Evolutionary conservation across 1,140 invertebrate species (phyloP).

Genomic region (Adelges cooleyi): DNA sequence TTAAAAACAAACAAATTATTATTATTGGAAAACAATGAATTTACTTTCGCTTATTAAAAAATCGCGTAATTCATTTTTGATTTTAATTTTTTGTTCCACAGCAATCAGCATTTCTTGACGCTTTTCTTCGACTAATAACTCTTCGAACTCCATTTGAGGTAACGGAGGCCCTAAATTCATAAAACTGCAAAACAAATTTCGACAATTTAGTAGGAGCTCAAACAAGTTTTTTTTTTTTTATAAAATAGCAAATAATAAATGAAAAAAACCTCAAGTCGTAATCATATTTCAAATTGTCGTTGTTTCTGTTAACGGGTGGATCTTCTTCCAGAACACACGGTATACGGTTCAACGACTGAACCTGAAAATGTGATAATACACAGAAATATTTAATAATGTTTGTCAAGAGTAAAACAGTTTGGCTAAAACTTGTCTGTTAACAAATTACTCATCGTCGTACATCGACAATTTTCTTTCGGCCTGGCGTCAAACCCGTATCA

Average conservation of each 20-base stretch:
- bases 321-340: conserved; percentile 4
- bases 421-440: too few species aligned
- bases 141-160: conserved; percentile 5
- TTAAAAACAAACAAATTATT: background rate
- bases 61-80: conserved; percentile 9
- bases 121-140: conserved; percentile 7
- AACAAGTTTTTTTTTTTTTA: background rate
- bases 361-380: too few species aligned
- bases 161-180: conserved; percentile 8
- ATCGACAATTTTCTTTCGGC: conserved; percentile 65
- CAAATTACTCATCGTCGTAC: conserved; percentile 38
- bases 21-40: background rate
- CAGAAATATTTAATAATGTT: too few species aligned
- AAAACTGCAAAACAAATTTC: background rate
- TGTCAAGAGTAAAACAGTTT: background rate
- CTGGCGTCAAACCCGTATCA: conserved; percentile 51
- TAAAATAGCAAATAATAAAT: background rate
- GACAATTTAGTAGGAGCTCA: background rate
- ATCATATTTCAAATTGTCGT: background rate
- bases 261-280: background rate
- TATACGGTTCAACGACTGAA: conserved; percentile 5
- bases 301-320: background rate
- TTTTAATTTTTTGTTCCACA: conserved; percentile 6
- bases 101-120: background rate
- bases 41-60: background rate